phyloP scores from a whole-genome alignment of 30 jellyfish, hydroid and myxozoan genomes.

The Turritopsis rubra region DNA sequence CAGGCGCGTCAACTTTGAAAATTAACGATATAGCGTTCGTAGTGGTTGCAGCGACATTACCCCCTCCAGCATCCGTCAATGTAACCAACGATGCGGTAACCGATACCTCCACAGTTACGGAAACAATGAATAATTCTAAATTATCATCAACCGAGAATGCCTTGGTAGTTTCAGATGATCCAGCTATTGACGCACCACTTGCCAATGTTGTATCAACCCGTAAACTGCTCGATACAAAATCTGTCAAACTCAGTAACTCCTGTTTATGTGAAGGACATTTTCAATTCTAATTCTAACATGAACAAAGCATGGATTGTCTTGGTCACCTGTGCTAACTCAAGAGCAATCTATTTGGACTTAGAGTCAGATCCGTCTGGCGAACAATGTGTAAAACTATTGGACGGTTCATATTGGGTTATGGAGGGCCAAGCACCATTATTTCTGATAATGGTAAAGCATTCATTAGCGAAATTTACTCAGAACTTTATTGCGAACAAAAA shows the following conservation, averaged over 20 bases:
- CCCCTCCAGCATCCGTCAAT: background rate
- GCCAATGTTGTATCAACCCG: background rate
- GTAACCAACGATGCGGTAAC: background rate
- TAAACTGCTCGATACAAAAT: background rate
- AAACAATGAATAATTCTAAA: background rate
- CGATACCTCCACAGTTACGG: background rate
- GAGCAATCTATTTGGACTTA: no score
- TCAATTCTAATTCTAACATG: no score
- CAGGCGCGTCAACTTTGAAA: background rate
- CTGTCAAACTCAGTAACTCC: background rate
- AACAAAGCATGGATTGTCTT: no score
- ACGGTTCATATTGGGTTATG: no score
- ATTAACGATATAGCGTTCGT: background rate
- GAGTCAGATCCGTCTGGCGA: no score
- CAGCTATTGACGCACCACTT: background rate
- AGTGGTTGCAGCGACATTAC: background rate
- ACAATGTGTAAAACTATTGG: no score
- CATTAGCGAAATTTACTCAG: no score
- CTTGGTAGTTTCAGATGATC: background rate
- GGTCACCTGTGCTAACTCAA: no score
- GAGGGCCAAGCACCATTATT: no score
- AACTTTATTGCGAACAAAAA: no score
- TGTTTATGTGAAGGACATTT: background rate
- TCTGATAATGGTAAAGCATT: no score
- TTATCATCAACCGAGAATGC: background rate